Percentiles rank a stretch among this genome's conserved stretches.
These are phyloP conservation scores for Champsocephalus gunnari DNA, from an alignment of 2,797 vertebrate species.

Conservation along the genomic window DNA sequence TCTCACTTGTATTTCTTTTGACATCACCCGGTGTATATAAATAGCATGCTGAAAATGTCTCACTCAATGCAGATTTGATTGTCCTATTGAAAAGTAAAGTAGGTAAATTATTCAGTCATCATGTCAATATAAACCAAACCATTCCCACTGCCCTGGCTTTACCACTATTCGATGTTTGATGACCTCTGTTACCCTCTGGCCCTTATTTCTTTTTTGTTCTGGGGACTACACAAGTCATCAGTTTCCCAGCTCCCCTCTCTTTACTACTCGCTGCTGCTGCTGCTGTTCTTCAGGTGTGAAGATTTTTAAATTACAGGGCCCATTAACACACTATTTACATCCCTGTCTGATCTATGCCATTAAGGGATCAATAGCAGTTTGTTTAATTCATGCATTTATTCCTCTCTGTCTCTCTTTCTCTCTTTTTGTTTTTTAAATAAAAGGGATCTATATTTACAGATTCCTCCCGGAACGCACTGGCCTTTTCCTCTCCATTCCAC, in stretches of 20 bases:
- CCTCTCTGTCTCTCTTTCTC: neutral
- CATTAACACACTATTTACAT: slow-evolving; percentile 77
- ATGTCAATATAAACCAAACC: slow-evolving; percentile 17
- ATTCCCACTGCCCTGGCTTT: slow-evolving; percentile 1
- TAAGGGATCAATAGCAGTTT: slow-evolving; percentile 72
- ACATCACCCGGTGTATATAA: neutral
- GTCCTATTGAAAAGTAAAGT: neutral
- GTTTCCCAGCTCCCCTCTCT: slow-evolving; percentile 23
- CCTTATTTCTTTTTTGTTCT: neutral
- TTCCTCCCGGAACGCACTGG: slow-evolving; percentile 46
- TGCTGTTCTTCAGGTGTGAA: slow-evolving; percentile 20
- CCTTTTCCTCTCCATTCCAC: slow-evolving; percentile 48
- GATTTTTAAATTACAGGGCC: slow-evolving; percentile 62
- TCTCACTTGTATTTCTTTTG: neutral
- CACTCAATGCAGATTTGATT: neutral
- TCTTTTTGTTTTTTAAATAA: neutral
- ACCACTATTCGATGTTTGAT: slow-evolving; percentile 4
- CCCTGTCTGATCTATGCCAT: slow-evolving; percentile 68
- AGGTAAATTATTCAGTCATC: slow-evolving; percentile 23
- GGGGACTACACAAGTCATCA: slow-evolving; percentile 8
- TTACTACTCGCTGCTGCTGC: slow-evolving; percentile 8
- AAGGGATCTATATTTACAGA: slow-evolving; percentile 76
- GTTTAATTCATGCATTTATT: slow-evolving; percentile 77
- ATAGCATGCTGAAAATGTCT: neutral
- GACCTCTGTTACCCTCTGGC: slow-evolving; percentile 22